Percentiles rank a stretch among this genome's conserved stretches.
These are phyloP conservation scores for Boleophthalmus pectinirostris DNA, from an alignment of 2,113 vertebrate species.

Conservation along the genomic window DNA sequence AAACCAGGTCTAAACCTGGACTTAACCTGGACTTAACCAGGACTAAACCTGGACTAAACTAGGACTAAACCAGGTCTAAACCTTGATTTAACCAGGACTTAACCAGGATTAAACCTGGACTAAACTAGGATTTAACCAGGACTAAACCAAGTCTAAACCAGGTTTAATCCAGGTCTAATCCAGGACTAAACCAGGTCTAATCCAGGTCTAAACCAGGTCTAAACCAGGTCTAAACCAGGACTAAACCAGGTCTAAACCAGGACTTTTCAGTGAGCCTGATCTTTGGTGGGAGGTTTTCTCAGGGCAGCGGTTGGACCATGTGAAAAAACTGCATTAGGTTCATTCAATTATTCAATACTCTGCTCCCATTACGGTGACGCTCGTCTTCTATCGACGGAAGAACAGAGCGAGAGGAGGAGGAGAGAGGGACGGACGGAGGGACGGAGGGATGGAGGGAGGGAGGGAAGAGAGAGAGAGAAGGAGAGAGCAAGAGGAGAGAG, in stretches of 20 bases:
- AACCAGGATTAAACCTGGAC: too few species aligned
- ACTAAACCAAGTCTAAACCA: neutral
- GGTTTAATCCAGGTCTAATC: neutral
- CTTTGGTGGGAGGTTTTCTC: neutral
- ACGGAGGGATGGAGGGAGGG: too few species aligned
- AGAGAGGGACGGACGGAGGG: too few species aligned
- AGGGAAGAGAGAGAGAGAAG: too few species aligned
- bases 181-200: neutral
- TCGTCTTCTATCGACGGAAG: too few species aligned
- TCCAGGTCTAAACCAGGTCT: neutral
- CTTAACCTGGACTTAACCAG: neutral
- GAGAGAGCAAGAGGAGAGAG: too few species aligned
- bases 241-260: neutral
- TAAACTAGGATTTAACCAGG: too few species aligned
- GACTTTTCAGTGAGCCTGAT: too few species aligned
- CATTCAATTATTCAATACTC: constrained; percentile 72
- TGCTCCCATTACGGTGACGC: constrained; percentile 55
- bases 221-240: neutral
- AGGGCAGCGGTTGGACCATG: constrained; percentile 12
- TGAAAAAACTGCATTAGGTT: constrained; percentile 63
- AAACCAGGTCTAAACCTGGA: neutral
- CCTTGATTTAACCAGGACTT: neutral
- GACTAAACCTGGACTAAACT: neutral
- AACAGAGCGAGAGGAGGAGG: too few species aligned
- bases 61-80: neutral